A percentile compares a stretch with the other conserved stretches of the same genome.
Conservation (phyloP, 53 echinoderm and acorn worm species). For the Hippasteria phrygiana region DNA sequence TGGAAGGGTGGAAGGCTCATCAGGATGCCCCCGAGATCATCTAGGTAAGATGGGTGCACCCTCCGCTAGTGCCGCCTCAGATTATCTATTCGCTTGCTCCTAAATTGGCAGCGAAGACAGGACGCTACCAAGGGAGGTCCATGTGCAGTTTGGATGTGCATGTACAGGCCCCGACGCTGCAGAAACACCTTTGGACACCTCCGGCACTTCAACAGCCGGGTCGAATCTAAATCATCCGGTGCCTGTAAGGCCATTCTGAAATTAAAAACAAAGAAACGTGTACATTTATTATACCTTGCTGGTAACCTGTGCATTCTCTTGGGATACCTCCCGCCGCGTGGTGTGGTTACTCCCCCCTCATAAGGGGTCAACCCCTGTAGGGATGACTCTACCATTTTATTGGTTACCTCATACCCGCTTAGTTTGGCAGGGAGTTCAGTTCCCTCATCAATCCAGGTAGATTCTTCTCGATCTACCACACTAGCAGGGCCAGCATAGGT, state of each 20-base stretch:
- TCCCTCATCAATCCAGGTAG: not conserved
- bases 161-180: not conserved
- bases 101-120: not conserved
- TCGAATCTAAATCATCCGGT: conserved; percentile 14
- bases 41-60: not conserved
- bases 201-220: conserved; percentile 2
- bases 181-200: conserved; percentile 16
- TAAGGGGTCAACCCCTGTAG: not conserved
- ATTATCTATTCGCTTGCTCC: not conserved
- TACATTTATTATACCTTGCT: not conserved
- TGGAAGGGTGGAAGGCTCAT: not conserved
- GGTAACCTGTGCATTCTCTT: conserved; percentile 4
- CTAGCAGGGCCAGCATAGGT: not conserved
- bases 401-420: not conserved
- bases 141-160: not conserved
- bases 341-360: not conserved
- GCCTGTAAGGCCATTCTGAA: not conserved
- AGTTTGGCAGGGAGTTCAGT: not conserved
- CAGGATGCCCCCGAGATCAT: not conserved
- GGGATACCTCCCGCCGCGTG: not conserved
- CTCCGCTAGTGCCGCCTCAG: not conserved
- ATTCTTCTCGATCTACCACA: not conserved
- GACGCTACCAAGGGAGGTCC: not conserved
- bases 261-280: not conserved
- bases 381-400: not conserved